Evolutionary conservation across 2,113 vertebrate genomes (phyloP).

Genomic region (Aphelocoma coerulescens): DNA sequence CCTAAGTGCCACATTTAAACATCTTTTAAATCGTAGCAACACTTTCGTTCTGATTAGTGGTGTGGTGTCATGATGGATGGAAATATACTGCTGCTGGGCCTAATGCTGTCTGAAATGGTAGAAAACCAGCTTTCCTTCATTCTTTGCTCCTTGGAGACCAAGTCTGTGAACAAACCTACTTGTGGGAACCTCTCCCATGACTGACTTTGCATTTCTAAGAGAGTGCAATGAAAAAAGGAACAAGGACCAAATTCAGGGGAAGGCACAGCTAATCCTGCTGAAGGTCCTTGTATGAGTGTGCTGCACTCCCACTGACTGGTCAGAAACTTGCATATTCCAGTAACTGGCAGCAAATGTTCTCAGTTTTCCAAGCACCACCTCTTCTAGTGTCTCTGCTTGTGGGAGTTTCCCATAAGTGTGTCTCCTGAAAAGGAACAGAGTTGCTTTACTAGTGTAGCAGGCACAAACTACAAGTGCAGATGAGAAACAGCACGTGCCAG

Average conservation of each 20-base stretch:
- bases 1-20: no score
- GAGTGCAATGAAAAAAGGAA: background rate
- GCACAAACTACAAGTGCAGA: background rate
- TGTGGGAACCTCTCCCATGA: background rate
- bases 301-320: background rate
- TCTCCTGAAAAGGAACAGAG: background rate
- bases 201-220: background rate
- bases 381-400: background rate
- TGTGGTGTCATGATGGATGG: background rate
- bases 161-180: background rate
- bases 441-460: background rate
- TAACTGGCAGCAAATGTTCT: background rate
- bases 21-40: background rate
- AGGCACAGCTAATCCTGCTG: background rate
- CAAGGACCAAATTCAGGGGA: background rate
- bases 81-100: background rate
- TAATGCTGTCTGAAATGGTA: background rate
- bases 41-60: background rate
- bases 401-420: background rate
- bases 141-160: background rate
- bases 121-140: background rate
- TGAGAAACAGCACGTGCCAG: background rate
- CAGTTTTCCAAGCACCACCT: background rate
- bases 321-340: background rate
- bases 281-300: accelerated